Evolutionary conservation across 2,113 vertebrate species (phyloP), one percentile per base, ranked within the genome.

Genomic region (Chloebia gouldiae): DNA sequence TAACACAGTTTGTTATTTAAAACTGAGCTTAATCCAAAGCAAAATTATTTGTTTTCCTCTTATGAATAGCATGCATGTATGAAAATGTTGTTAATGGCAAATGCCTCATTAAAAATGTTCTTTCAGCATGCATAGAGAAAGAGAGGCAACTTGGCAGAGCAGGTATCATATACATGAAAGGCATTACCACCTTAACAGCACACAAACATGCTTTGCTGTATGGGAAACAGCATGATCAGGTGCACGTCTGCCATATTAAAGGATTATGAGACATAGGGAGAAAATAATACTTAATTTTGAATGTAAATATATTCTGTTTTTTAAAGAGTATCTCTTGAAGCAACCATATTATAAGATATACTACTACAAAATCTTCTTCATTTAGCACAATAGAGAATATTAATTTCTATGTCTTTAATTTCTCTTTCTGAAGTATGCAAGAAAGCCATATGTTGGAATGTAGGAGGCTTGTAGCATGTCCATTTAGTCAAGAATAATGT

Each of bases 401-500:
- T 93, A 86, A 90, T 88, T 40, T 35, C 90, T 86, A 65, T 76
- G 71, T 54, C 33, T 88, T 86, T 90, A 94, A 86, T 94, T 96
- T 95, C 61, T 82, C 33, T 72, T 94, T 93, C 75, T 73, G 35
- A 94, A 88, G 42, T 60, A 64, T 51, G 28, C 64, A 63, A 59
- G 63, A 63, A 88, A 94, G n/a, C 64, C 81, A 56, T 90, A 86
- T 94, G 68, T 45, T 92, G 65, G 35, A 77, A 77, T 93, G 72
- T 86, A 91, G 90, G 92, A 95, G 65, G 64, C 73, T 88, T 94
- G 75, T 80, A 92, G 12, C 68, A n/a, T 94, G 89, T 95, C 85
- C 89, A 81, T 86, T 96, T 93, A 95, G 91, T 72, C 72, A 92
- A 79, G 73, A 96, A 78, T 95, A 71, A 95, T 94, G 90, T 18